Percentiles rank a stretch among this genome's conserved stretches.
These are phyloP conservation scores for Ametastegia equiseti DNA, from an alignment of 2,888 invertebrate species.

Conservation along the genomic window DNA sequence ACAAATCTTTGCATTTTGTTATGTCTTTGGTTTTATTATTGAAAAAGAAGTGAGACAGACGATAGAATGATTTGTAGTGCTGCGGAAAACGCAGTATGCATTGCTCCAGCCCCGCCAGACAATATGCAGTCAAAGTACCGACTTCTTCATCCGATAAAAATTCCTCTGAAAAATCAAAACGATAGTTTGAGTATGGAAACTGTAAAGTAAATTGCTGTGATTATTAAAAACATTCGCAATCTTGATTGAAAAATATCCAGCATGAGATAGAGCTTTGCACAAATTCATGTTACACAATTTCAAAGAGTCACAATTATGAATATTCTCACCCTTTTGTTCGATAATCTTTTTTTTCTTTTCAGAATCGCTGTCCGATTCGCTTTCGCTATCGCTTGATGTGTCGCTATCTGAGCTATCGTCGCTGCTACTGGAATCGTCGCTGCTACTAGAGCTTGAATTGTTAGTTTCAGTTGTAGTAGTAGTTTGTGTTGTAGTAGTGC, in stretches of 20 bases:
- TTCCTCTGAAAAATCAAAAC: slow-evolving; percentile 62
- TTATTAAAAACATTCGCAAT: no score
- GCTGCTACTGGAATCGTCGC: slow-evolving; percentile 78
- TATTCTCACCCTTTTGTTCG: slow-evolving; percentile 60
- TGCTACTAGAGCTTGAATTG: slow-evolving; percentile 74
- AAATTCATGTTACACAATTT: no score
- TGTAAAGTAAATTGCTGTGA: no score
- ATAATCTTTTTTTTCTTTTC: slow-evolving; percentile 67
- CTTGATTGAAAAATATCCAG: no score
- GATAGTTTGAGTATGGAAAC: slow-evolving; percentile 5
- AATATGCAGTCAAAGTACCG: slow-evolving; percentile 81
- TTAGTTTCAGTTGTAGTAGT: slow-evolving; percentile 74
- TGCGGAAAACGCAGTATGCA: slow-evolving; percentile 92
- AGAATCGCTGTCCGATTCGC: slow-evolving; percentile 78
- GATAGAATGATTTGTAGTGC: slow-evolving; percentile 95
- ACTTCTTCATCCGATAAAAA: slow-evolving; percentile 78
- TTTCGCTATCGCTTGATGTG: slow-evolving; percentile 77
- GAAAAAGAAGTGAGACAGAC: slow-evolving; percentile 90
- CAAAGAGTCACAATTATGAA: not conserved
- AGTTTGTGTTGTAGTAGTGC: slow-evolving; percentile 73
- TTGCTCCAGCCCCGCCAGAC: slow-evolving; percentile 88
- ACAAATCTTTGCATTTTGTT: slow-evolving; percentile 83
- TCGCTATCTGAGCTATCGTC: slow-evolving; percentile 78
- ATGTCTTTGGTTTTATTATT: slow-evolving; percentile 85
- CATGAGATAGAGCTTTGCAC: no score